A percentile compares a stretch with the other conserved stretches of the same genome.
phyloP scores from a whole-genome alignment of 2,797 vertebrate species.

The Poecilia gillii region DNA sequence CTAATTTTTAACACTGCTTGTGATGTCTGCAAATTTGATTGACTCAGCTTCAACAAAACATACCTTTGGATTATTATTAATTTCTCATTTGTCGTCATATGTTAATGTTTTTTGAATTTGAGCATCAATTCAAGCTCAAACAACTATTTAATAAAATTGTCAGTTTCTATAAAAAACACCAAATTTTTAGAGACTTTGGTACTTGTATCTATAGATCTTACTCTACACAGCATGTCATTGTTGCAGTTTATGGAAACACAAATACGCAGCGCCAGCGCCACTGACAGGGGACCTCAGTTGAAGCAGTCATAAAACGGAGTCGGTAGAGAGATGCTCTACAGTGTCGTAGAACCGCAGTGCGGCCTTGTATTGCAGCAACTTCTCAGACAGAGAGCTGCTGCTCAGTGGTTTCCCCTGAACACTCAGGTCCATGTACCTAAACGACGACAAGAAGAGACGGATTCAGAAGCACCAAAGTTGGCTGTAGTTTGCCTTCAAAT shows the following conservation, averaged over 20 bases:
- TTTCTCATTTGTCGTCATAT: not conserved
- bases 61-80: not conserved
- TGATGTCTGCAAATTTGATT: not conserved
- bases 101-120: not conserved
- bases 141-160: not conserved
- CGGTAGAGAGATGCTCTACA: constrained; percentile 78
- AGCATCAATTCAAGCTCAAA: not conserved
- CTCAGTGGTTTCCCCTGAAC: constrained; percentile 73
- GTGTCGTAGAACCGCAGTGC: constrained; percentile 85
- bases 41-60: not conserved
- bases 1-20: not conserved
- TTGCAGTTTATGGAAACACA: constrained; percentile 6
- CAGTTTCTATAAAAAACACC: not conserved
- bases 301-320: constrained; percentile 76
- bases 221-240: not conserved
- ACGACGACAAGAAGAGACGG: constrained; percentile 6
- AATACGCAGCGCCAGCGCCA: constrained; percentile 73
- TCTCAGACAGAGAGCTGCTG: constrained; percentile 82
- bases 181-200: constrained; percentile 6
- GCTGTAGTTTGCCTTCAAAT: not conserved
- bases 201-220: constrained; percentile 7
- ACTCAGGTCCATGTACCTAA: constrained; percentile 86
- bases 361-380: constrained; percentile 85
- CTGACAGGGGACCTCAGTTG: constrained; percentile 11
- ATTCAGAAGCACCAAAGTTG: not conserved